Evolutionary conservation across 2,888 invertebrate genomes (phyloP), one percentile per base, ranked within the genome.

Genomic region (Leucozona laternaria): DNA sequence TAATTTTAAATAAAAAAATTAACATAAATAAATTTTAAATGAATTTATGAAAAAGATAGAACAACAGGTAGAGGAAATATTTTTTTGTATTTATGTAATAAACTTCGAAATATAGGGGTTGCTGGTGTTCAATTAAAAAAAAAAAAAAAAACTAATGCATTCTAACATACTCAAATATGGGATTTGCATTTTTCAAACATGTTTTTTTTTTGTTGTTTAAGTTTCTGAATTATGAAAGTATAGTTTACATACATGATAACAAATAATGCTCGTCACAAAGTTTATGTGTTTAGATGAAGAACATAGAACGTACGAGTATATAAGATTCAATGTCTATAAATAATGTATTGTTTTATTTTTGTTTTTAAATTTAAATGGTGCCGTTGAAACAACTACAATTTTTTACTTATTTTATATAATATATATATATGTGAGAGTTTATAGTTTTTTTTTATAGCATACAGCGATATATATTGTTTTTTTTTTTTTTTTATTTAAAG

Each of bases 71-170:
- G 53, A 79, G 73, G 58, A 64, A 60, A 62, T 55, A 62, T 70
- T 57, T 53, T 70, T 57, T 53, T 71, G 28, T 55, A 25, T n/a
- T 66, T 43, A 40, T 40, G 22, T 70, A 55, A 31, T 53, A 58
- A 80, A 85, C 76, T 85, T 77, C 62, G 72, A 85, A 81, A 86
- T 75, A 86, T 75, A 86, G 86, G 86, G 86, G 86, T 86, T 86
- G 86, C 86, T 82, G 86, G 86, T 86, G 82, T 86, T 77, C 64
- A 48, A 86, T 60, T 64, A 78, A 75, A 78, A 60, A n/a, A 78
- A 81, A 43, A 77, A 40, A 77, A 4, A 78, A 7, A 28, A 82
- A 82, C 78, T 79, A 86, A 82, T 79, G 82, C 86, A 79, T 82
- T 78, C 73, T 86, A 86, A 82, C 81, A 81, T 86, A 70, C 70